Conservation (phyloP, 2,888 invertebrate species). For the Morpho achilles region DNA sequence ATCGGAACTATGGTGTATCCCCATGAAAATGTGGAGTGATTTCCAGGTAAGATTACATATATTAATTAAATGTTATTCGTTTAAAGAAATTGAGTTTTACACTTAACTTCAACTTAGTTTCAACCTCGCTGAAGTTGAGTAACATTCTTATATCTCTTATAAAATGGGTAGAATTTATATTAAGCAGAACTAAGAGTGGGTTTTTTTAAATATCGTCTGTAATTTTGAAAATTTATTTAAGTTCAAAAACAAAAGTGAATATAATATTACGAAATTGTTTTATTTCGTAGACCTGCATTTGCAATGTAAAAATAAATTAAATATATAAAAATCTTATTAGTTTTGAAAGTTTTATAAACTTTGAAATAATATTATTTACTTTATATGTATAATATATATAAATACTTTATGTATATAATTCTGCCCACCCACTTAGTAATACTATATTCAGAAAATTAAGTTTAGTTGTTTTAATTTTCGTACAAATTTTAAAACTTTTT, state of each 20-base stretch:
- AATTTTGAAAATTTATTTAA: no score
- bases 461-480: not conserved
- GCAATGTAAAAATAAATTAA: no score
- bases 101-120: slow-evolving; percentile 17
- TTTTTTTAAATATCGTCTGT: no score
- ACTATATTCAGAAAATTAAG: not conserved
- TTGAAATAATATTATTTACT: no score
- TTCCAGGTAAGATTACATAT: slow-evolving; percentile 62
- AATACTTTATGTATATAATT: not conserved
- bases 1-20: slow-evolving; percentile 78
- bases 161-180: slow-evolving; percentile 13
- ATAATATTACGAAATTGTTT: no score
- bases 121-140: slow-evolving; percentile 16
- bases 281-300: no score
- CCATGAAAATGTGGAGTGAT: slow-evolving; percentile 79
- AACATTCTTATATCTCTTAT: slow-evolving; percentile 16
- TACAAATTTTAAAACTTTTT: slow-evolving; percentile 4
- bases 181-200: not conserved
- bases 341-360: no score
- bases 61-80: not conserved
- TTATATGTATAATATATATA: no score
- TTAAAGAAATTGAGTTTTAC: not conserved
- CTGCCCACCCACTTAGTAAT: not conserved
- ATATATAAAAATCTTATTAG: no score
- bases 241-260: no score